Evolutionary conservation across 2,113 vertebrate genomes (phyloP).

Genomic region (Anser cygnoides): DNA sequence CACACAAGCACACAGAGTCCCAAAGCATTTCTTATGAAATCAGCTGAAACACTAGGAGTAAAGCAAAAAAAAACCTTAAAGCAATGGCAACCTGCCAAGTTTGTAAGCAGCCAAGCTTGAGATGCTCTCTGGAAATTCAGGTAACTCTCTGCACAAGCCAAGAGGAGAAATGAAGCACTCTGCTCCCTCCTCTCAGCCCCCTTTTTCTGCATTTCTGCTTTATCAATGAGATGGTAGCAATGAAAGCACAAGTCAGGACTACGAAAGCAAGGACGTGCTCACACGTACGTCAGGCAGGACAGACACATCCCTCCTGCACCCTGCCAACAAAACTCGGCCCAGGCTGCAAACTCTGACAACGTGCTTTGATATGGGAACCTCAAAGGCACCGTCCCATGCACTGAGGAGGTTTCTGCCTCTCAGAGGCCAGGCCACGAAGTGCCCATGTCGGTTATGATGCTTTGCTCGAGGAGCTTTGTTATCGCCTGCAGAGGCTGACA

Average conservation of each 20-base stretch:
- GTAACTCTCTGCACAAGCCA: background rate
- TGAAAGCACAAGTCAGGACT: background rate
- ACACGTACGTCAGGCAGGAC: background rate
- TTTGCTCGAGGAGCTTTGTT: background rate
- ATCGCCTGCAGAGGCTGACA: background rate
- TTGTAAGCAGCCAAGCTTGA: background rate
- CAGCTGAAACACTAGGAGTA: background rate
- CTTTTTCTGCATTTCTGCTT: background rate
- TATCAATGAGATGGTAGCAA: background rate
- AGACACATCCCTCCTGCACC: background rate
- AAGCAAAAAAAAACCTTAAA: background rate
- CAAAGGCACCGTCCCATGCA: background rate
- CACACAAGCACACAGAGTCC: background rate
- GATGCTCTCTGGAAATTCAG: background rate
- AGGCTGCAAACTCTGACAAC: background rate
- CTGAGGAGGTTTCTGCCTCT: background rate
- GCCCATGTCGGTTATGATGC: rapidly evolving
- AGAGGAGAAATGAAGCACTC: background rate
- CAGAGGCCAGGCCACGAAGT: background rate
- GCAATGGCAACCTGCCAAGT: background rate
- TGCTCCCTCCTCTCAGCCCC: background rate
- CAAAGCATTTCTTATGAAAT: background rate
- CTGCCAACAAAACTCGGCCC: background rate
- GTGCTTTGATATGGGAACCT: rapidly evolving
- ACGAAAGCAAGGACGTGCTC: background rate